phyloP scores from a whole-genome alignment of 1,140 invertebrate species.

The Drosophila chauvacae region DNA sequence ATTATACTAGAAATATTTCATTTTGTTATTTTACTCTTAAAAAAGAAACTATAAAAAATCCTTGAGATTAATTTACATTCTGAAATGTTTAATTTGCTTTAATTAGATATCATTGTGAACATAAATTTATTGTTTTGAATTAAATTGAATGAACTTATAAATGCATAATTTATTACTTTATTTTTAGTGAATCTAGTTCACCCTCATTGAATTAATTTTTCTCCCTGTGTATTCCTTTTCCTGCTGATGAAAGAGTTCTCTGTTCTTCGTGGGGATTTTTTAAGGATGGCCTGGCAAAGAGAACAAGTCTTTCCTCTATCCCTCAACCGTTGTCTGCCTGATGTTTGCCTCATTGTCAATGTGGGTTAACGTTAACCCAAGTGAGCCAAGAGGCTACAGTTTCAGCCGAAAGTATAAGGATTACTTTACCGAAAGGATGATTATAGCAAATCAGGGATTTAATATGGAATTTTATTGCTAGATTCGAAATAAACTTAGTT shows the following conservation, averaged over 20 bases:
- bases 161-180: neutral
- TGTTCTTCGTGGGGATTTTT: constrained; percentile 37
- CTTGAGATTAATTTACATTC: no score
- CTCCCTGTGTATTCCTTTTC: neutral
- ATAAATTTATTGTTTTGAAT: no score
- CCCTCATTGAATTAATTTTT: neutral
- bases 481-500: neutral
- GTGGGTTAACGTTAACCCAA: constrained; percentile 76
- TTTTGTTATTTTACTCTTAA: no score
- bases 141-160: no score
- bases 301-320: constrained; percentile 15
- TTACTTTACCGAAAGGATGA: no score
- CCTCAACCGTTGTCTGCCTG: constrained; percentile 11
- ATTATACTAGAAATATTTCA: neutral
- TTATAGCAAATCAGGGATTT: neutral
- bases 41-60: no score
- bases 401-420: neutral
- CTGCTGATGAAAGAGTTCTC: constrained; percentile 54
- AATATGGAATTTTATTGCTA: neutral
- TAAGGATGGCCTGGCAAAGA: constrained; percentile 27
- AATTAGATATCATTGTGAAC: no score
- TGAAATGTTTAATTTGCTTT: no score
- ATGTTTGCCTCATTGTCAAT: constrained; percentile 64
- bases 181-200: neutral
- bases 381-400: constrained; percentile 51